These are phyloP conservation scores for Burhinus bistriatus DNA, from an alignment of 2,113 vertebrate species.

Conservation along the genomic window DNA sequence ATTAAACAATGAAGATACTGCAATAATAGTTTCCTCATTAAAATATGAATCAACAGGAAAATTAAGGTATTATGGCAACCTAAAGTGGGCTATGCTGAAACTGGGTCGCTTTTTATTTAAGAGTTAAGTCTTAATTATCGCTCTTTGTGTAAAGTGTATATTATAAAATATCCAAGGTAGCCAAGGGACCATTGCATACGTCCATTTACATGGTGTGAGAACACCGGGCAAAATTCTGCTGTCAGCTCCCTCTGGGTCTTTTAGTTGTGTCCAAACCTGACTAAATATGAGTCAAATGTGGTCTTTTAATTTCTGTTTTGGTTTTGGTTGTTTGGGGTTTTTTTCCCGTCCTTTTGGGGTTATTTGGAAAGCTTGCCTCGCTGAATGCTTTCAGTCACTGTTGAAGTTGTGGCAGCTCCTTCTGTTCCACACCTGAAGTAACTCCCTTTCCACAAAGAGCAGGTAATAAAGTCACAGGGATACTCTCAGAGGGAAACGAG, in stretches of 20 bases:
- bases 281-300: not conserved
- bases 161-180: not conserved
- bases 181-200: not conserved
- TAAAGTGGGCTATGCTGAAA: not conserved
- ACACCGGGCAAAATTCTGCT: not conserved
- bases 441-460: not conserved
- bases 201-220: not conserved
- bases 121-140: not conserved
- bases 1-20: conserved; percentile 49
- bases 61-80: not conserved
- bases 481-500: rapidly evolving
- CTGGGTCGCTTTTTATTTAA: not conserved
- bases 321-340: not conserved
- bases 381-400: not conserved
- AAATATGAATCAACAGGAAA: conserved; percentile 57
- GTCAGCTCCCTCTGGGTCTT: not conserved
- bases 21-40: conserved; percentile 47
- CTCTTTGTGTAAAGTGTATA: not conserved
- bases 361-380: not conserved
- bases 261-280: not conserved
- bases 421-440: not conserved
- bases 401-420: not conserved
- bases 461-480: not conserved
- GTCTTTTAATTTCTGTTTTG: not conserved
- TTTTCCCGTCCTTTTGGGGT: not conserved